Base-by-base conservation (phyloP, 2,888 invertebrate genomes). In the Lamellibrachia satsuma region DNA sequence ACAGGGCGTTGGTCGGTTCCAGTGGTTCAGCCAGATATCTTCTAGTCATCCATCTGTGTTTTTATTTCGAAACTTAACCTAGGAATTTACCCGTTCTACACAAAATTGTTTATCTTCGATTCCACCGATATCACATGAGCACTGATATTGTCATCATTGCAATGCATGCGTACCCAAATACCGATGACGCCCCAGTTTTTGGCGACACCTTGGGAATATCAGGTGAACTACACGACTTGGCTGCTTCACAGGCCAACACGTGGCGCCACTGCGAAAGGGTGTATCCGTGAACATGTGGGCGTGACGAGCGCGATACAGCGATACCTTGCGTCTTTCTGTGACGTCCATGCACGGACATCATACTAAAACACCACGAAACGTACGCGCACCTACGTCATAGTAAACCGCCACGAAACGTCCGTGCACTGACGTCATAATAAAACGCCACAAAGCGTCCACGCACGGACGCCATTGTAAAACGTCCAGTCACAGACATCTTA, bases 41-140 rank as follows among this genome's bases (percentile, higher is more conserved):
- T 22, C 75, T 75, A 75, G 75, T 75, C 75, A 22, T 75, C 75
- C 75, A 75, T 75, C 22, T 75, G 75, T 75, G 22, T 22, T 75
- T 75, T 75, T 75, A 75, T 75, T 75, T 75, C 22, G 75, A 75
- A 11, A 15, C n/a, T 75, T 22, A 22, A 75, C 75, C 75, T 75
- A 75, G 75, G 15, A 75, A 22, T 75, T 75, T 4, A 75, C 75
- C 75, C 22, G 75, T 75, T n/a, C 75, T 22, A 75, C 22, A 75
- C 75, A 75, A 75, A 75, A 75, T n/a, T 75, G 75, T 75, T 75
- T 75, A 75, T 75, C 22, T 15, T 15, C 75, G 75, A 75, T 75
- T 75, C 75, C 75, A 75, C 75, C 75, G 75, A 75, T 75, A 75
- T 75, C 75, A 75, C 75, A n/a, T 75, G 75, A n/a, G 75, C 75